Percentiles rank a stretch among this genome's conserved stretches.
Conservation (phyloP, 2,113 vertebrate species). For the Chaetodon auriga region DNA sequence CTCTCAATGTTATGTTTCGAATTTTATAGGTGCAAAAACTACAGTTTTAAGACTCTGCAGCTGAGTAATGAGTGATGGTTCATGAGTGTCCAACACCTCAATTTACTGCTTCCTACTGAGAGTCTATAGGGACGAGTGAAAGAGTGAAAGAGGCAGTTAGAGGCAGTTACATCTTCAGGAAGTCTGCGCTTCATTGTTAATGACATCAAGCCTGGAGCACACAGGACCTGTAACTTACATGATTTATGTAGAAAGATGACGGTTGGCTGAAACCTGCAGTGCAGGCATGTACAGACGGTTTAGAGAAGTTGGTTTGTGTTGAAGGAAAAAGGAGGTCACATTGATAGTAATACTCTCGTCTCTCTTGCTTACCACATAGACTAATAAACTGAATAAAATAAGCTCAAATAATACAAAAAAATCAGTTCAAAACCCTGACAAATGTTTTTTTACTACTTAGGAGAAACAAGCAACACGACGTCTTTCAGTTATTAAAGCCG, state of each 20-base stretch:
- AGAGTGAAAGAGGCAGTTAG: not conserved
- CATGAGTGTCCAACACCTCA: not conserved
- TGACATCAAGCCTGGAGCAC: no score
- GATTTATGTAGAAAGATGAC: not conserved
- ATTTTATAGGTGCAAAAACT: no score
- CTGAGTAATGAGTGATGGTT: not conserved
- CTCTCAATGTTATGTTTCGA: not conserved
- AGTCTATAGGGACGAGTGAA: not conserved
- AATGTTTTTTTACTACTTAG: not conserved
- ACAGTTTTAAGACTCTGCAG: no score
- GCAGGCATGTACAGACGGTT: not conserved
- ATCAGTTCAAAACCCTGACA: not conserved
- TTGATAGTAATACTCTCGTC: not conserved
- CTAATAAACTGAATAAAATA: not conserved
- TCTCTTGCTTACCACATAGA: not conserved
- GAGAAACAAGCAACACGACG: not conserved
- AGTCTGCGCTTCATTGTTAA: not conserved
- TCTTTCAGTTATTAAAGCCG: slow-evolving; percentile 33
- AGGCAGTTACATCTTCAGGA: not conserved
- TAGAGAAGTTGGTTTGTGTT: not conserved
- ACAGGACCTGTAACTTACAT: not conserved
- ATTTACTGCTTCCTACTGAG: no score
- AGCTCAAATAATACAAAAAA: not conserved
- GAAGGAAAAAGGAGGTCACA: not conserved
- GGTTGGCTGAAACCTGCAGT: not conserved